Percentiles rank a stretch among this genome's conserved stretches.
Conservation (phyloP, 2,888 invertebrate genomes). For the Hyposoter dolosus region DNA sequence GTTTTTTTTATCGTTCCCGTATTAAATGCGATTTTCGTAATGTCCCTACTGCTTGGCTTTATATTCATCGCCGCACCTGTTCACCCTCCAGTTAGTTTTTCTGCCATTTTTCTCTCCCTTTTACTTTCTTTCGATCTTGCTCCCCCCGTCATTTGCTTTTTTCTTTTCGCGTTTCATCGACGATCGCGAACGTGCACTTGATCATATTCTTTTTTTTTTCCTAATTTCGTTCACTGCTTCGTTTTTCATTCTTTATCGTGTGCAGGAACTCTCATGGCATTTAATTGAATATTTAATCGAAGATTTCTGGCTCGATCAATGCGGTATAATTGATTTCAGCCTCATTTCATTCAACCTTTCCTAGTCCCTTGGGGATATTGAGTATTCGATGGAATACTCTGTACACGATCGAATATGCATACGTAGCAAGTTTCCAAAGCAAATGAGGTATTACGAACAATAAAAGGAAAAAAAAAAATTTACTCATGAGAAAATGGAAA, state of each 20-base stretch:
- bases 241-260: background rate
- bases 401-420: background rate
- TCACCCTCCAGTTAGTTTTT: background rate
- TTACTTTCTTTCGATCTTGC: background rate
- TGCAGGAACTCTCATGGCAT: constrained; percentile 7
- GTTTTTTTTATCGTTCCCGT: background rate
- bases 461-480: background rate
- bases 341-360: background rate
- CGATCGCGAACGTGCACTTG: background rate
- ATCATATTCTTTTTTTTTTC: background rate
- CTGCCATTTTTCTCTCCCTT: background rate
- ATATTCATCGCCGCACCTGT: constrained; percentile 2
- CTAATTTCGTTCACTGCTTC: background rate
- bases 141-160: background rate
- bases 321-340: constrained; percentile 12
- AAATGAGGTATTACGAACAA: background rate
- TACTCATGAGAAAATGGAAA: constrained; percentile 8
- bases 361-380: no score
- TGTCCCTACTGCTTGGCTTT: background rate
- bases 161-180: background rate
- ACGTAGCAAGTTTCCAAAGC: background rate
- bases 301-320: constrained; percentile 26
- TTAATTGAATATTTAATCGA: constrained; percentile 46
- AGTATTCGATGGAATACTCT: no score
- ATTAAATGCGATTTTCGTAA: background rate